phyloP scores from a whole-genome alignment of 2,797 vertebrate genomes.

The Hippocampus kuda region DNA sequence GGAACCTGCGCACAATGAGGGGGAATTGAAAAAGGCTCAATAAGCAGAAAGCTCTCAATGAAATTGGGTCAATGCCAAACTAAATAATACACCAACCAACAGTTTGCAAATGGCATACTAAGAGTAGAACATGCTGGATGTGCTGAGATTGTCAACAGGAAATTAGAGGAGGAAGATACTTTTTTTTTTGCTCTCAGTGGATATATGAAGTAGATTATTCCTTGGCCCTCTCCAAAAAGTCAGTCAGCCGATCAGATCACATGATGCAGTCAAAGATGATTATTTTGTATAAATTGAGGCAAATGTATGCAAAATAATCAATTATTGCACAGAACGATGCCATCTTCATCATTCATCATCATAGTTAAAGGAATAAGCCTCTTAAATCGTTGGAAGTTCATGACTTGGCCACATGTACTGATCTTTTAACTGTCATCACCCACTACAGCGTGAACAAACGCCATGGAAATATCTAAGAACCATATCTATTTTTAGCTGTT shows the following conservation, averaged over 20 bases:
- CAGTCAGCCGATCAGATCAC: neutral
- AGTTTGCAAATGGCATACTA: neutral
- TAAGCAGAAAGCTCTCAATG: neutral
- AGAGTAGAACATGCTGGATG: neutral
- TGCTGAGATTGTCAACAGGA: neutral
- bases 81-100: neutral
- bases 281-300: too few relatives aligned
- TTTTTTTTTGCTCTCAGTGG: neutral
- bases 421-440: neutral
- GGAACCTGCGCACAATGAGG: slow-evolving; percentile 71
- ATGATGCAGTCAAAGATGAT: neutral
- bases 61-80: neutral
- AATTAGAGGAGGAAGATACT: neutral
- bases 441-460: neutral
- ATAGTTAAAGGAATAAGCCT: neutral
- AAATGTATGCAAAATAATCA: neutral
- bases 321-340: neutral
- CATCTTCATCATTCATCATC: neutral
- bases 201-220: too few relatives aligned
- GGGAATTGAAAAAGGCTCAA: slow-evolving; percentile 4
- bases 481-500: neutral
- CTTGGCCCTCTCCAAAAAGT: too few relatives aligned
- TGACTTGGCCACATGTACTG: neutral
- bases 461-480: neutral
- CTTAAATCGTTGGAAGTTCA: neutral